phyloP scores from a whole-genome alignment of 1,140 invertebrate genomes.

The Eupristina koningsbergeri region DNA sequence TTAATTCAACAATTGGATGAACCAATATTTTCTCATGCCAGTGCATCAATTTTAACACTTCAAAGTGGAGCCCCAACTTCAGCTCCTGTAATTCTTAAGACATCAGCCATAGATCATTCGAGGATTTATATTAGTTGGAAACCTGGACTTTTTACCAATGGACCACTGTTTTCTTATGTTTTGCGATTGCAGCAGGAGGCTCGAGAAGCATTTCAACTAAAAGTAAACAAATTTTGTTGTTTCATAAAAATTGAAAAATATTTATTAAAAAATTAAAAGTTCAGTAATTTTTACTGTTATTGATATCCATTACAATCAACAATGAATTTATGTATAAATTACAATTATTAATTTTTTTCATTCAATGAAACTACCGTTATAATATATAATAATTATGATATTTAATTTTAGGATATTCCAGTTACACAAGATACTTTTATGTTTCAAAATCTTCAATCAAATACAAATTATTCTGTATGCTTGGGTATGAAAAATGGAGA shows the following conservation, averaged over 20 bases:
- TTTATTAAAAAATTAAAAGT: no score
- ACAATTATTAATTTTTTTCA: no score
- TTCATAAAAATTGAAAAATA: no score
- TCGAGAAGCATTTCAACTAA: constrained; percentile 60
- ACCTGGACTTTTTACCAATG: constrained; percentile 88
- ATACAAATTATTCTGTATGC: constrained; percentile 83
- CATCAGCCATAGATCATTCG: constrained; percentile 86
- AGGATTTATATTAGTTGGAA: constrained; percentile 90
- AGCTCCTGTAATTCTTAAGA: constrained; percentile 80
- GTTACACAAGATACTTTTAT: constrained; percentile 82
- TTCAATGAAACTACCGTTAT: background rate
- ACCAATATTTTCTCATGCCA: constrained; percentile 84
- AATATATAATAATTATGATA: background rate
- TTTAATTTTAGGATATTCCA: constrained; percentile 79
- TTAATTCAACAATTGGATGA: constrained; percentile 77
- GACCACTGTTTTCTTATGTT: constrained; percentile 88
- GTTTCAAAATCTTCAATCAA: constrained; percentile 83
- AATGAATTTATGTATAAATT: no score
- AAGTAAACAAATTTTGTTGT: background rate
- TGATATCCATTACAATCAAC: no score
- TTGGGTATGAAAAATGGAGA: constrained; percentile 86
- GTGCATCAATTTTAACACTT: constrained; percentile 85
- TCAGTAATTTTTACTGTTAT: no score
- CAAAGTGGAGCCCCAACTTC: constrained; percentile 82
- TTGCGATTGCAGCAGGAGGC: constrained; percentile 77